Percentiles rank a stretch among this genome's conserved stretches.
Evolutionary conservation across 92 coral and sea anemone species (phyloP).

Genomic region (Virgularia gustaviana): DNA sequence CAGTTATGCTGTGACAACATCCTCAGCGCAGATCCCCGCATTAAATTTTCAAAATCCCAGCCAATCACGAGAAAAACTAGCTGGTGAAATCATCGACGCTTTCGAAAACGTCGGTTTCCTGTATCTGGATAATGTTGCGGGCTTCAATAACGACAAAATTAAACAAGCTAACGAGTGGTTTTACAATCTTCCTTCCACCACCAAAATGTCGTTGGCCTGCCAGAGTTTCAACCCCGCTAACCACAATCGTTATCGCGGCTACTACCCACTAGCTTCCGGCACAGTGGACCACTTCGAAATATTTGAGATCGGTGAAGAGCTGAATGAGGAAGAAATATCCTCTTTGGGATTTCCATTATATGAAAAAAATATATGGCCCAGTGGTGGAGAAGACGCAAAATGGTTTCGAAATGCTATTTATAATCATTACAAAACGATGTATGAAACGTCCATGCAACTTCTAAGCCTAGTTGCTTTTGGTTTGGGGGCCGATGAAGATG

Average conservation of each 20-base stretch:
- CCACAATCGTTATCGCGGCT: slow-evolving; percentile 49
- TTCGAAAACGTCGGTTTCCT: slow-evolving; percentile 42
- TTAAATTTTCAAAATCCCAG: slow-evolving; percentile 18
- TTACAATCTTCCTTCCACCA: slow-evolving; percentile 35
- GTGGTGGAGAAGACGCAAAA: slow-evolving; percentile 37
- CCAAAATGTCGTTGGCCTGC: slow-evolving; percentile 26
- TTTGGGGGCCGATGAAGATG: slow-evolving; percentile 41
- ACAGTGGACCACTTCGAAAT: slow-evolving; percentile 43
- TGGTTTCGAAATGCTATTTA: slow-evolving; percentile 32
- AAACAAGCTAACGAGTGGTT: slow-evolving; percentile 34
- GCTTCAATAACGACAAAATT: slow-evolving; percentile 12
- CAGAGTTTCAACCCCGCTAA: slow-evolving; percentile 43
- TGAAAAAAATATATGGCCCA: slow-evolving; percentile 49
- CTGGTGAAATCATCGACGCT: slow-evolving; percentile 45
- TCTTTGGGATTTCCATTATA: slow-evolving; percentile 46
- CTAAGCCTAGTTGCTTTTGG: slow-evolving; percentile 50
- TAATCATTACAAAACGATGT: slow-evolving; percentile 37
- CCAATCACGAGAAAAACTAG: slow-evolving; percentile 32
- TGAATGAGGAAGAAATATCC: slow-evolving; percentile 16
- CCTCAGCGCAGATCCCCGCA: slow-evolving; percentile 6
- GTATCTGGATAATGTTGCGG: slow-evolving; percentile 31
- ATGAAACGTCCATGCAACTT: slow-evolving; percentile 33
- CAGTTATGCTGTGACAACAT: not conserved
- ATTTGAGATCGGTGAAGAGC: slow-evolving; percentile 31
- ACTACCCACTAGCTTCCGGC: slow-evolving; percentile 41